Conservation (phyloP, 2,113 vertebrate genomes). For the Anarhynchus alexandrinus region DNA sequence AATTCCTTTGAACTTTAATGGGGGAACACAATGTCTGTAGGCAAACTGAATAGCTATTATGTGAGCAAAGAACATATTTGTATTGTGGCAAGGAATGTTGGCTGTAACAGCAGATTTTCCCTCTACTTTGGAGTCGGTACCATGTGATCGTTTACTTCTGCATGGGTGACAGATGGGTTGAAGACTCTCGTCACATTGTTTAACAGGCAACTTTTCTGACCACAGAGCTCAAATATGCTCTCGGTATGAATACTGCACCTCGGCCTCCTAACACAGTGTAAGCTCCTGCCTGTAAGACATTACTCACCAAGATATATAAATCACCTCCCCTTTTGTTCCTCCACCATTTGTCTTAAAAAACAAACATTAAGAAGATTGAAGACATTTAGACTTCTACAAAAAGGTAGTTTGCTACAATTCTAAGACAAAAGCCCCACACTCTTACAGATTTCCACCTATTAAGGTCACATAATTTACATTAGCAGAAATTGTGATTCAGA, state of each 20-base stretch:
- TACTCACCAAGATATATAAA: background rate
- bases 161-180: conserved; percentile 4
- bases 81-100: conserved; percentile 50
- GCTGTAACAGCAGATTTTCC: conserved; percentile 17
- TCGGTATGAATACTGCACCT: background rate
- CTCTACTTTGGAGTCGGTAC: background rate
- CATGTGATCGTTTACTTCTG: conserved; percentile 32
- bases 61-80: conserved; percentile 45
- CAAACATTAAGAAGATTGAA: background rate
- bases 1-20: conserved; percentile 33
- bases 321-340: background rate
- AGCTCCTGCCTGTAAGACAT: background rate
- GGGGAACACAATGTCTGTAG: conserved; percentile 8
- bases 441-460: background rate
- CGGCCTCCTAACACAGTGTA: accelerated
- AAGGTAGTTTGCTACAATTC: background rate
- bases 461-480: background rate
- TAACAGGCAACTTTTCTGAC: background rate
- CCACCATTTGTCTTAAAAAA: background rate
- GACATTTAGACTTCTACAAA: background rate
- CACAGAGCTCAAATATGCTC: background rate
- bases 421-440: background rate
- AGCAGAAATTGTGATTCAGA: background rate
- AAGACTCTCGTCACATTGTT: background rate
- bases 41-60: conserved; percentile 53